Conservation (phyloP, 2,888 invertebrate species). For the Willowsia nigromaculata region DNA sequence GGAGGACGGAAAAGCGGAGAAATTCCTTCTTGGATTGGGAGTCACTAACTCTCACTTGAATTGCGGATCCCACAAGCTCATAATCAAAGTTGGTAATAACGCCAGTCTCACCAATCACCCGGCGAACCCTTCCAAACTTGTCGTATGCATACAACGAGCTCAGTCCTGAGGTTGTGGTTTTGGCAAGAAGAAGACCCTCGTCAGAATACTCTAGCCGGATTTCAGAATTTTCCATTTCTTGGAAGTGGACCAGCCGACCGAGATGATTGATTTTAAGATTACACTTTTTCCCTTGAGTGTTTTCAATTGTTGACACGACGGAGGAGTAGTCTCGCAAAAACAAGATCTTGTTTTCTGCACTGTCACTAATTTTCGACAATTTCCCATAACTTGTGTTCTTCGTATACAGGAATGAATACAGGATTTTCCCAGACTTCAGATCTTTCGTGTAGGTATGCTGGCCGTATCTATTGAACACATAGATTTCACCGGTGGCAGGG, state of each 20-base stretch:
- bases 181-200: constrained; percentile 87
- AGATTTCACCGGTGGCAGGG: constrained; percentile 95
- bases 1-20: constrained; percentile 75
- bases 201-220: constrained; percentile 94
- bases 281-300: constrained; percentile 95
- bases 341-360: constrained; percentile 95
- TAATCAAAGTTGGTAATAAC: constrained; percentile 77
- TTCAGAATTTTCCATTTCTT: constrained; percentile 92
- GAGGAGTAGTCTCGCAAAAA: constrained; percentile 95
- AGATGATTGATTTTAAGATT: constrained; percentile 95
- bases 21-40: constrained; percentile 74
- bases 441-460: constrained; percentile 97
- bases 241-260: constrained; percentile 91
- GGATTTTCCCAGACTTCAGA: constrained; percentile 94
- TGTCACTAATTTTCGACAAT: constrained; percentile 95
- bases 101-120: constrained; percentile 80
- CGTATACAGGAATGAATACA: constrained; percentile 97
- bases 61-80: constrained; percentile 73
- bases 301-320: constrained; percentile 94
- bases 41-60: constrained; percentile 77
- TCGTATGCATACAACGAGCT: constrained; percentile 82
- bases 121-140: constrained; percentile 83
- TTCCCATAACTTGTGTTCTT: constrained; percentile 98
- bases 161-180: constrained; percentile 78
- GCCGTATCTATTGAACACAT: constrained; percentile 96